phyloP scores from a whole-genome alignment of 2,113 vertebrate species.

The Perca flavescens region DNA sequence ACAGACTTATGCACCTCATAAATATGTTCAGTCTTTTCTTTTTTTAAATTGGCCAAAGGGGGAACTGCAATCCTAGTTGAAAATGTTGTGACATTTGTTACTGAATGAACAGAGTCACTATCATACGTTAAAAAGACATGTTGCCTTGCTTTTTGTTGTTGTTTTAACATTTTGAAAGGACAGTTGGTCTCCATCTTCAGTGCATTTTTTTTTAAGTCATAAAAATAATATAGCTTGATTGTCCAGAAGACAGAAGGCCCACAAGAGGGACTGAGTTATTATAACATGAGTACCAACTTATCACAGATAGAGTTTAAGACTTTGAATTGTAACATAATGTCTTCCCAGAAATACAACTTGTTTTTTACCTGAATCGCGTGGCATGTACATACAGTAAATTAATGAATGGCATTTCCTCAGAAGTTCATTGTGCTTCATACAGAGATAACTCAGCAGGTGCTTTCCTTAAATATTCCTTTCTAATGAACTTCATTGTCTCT shows the following conservation, averaged over 20 bases:
- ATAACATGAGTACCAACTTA: background rate
- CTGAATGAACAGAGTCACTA: background rate
- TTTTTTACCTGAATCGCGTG: conserved; percentile 26
- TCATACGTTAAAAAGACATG: background rate
- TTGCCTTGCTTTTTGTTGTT: background rate
- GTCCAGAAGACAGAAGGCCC: conserved; percentile 1
- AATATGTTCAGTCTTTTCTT: no score
- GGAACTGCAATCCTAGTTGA: conserved; percentile 5
- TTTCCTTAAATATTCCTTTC: conserved; percentile 68
- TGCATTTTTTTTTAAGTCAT: background rate
- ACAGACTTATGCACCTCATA: no score
- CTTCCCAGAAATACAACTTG: conserved; percentile 33
- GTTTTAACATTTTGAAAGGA: conserved; percentile 3
- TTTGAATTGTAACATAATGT: conserved; percentile 1
- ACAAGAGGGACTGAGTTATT: background rate
- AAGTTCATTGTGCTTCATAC: conserved; percentile 53
- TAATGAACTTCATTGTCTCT: conserved; percentile 63
- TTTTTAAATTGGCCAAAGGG: conserved; percentile 28
- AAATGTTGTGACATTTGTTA: conserved; percentile 23
- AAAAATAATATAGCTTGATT: conserved; percentile 6
- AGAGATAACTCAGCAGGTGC: conserved; percentile 41
- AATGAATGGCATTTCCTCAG: conserved; percentile 65
- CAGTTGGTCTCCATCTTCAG: conserved; percentile 5
- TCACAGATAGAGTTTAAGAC: background rate
- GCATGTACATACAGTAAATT: conserved; percentile 24